A percentile compares a stretch with the other conserved stretches of the same genome.
These are phyloP conservation scores for Bellardia pandia DNA, from an alignment of 2,888 invertebrate genomes.

Conservation along the genomic window DNA sequence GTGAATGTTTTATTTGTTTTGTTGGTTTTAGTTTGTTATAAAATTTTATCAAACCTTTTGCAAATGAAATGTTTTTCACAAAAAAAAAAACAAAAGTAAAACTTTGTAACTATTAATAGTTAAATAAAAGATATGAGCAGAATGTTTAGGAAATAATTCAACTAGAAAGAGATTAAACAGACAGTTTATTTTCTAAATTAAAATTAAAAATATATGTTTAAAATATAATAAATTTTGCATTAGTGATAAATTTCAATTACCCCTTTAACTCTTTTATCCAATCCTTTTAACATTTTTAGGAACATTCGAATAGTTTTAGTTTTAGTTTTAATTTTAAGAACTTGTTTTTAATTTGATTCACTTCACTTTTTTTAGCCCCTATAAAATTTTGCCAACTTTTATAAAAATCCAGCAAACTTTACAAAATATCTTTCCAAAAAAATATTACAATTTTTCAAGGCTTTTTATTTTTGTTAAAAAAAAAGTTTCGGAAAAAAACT, in stretches of 20 bases:
- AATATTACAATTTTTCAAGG: slow-evolving; percentile 6
- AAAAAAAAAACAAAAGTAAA: background rate
- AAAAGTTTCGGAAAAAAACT: slow-evolving; percentile 32
- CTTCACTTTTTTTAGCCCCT: background rate
- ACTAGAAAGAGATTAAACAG: too few relatives aligned
- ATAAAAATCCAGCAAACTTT: slow-evolving; percentile 20
- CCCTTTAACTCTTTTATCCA: too few relatives aligned
- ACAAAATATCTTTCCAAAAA: slow-evolving; percentile 3
- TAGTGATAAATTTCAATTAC: too few relatives aligned
- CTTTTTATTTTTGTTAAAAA: background rate
- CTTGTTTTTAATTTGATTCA: too few relatives aligned
- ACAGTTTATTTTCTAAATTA: too few relatives aligned
- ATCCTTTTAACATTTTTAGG: too few relatives aligned
- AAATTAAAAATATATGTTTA: too few relatives aligned
- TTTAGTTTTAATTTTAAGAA: background rate
- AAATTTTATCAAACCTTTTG: background rate
- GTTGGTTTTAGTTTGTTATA: background rate
- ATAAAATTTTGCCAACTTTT: background rate
- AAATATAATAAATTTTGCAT: too few relatives aligned
- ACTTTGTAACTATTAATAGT: background rate
- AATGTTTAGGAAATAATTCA: background rate
- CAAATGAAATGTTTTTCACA: background rate
- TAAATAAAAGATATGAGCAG: background rate
- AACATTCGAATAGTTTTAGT: background rate
- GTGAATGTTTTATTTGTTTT: background rate